Evolutionary conservation across 2,888 invertebrate species (phyloP), one percentile per base, ranked within the genome.

Genomic region (Phragmatobia fuliginosa): DNA sequence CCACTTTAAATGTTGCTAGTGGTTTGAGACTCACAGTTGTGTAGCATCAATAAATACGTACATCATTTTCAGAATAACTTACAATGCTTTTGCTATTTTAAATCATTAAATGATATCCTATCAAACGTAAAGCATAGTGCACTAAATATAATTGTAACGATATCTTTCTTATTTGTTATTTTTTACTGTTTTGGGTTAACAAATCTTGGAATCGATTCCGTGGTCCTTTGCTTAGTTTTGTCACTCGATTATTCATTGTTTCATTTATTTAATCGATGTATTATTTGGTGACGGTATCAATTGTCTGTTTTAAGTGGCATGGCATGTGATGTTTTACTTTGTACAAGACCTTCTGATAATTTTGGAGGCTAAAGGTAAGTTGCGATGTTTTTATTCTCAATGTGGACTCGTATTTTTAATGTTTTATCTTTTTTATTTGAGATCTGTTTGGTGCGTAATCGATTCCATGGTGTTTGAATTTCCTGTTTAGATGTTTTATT

Each of bases 151-250:
- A 74, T 62, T 72, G n/a, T 68, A 52, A 67, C 61, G 62, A 56
- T 71, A 67, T 71, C 66, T 59, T 72, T 68, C 25, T 63, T 79
- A 80, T 82, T 72, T 41, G 58, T 75, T 76, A 73, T 79, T 67
- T 79, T 70, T 82, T 74, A 63, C 76, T 76, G 28, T 72, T 79
- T 81, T 76, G 70, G 63, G 72, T 75, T 79, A 74, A 81, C 65
- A 80, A 80, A 88, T 87, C 87, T 90, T 94, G 94, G 94, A 94
- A 94, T 94, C 94, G 94, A 93, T 94, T 93, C 88, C 91, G 92
- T 91, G 83, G 80, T 88, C 87, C 81, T 86, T 83, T 80, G 80
- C 84, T 84, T 83, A 72, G 83, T 81, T 85, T 84, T 83, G 72
- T 85, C 73, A 77, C 70, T 78, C 79, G 67, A 75, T 71, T 78